A percentile compares a stretch with the other conserved stretches of the same genome.
These are phyloP conservation scores for Megalurothrips usitatus DNA, from an alignment of 2,888 invertebrate genomes.

Conservation along the genomic window DNA sequence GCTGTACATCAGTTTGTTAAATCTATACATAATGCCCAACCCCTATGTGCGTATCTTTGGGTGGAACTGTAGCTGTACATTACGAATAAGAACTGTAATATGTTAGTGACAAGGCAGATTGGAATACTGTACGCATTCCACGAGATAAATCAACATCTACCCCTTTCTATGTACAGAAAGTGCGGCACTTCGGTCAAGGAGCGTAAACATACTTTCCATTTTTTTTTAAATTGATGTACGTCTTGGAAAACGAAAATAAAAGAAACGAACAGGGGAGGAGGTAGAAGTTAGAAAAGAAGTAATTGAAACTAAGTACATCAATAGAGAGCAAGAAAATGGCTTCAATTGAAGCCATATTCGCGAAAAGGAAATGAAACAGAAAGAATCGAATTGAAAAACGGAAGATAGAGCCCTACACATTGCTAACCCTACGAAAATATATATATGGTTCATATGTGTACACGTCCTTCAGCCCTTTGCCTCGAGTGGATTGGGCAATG, in stretches of 20 bases:
- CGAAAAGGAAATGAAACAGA: too few relatives aligned
- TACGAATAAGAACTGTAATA: constrained; percentile 13
- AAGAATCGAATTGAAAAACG: too few relatives aligned
- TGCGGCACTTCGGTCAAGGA: constrained; percentile 40
- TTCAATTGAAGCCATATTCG: too few relatives aligned
- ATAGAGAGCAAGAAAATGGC: too few relatives aligned
- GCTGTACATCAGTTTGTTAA: constrained; percentile 43
- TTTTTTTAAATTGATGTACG: not conserved
- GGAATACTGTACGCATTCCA: constrained; percentile 61
- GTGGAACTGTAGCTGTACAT: constrained; percentile 28
- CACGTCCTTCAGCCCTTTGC: not conserved
- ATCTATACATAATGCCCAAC: constrained; percentile 41
- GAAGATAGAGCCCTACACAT: too few relatives aligned
- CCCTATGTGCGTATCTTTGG: not conserved
- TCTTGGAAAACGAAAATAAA: too few relatives aligned
- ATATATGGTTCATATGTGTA: constrained; percentile 1
- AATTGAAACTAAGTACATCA: too few relatives aligned
- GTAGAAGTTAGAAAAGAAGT: too few relatives aligned
- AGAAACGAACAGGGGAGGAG: too few relatives aligned
- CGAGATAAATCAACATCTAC: constrained; percentile 41
- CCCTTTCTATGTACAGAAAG: constrained; percentile 30
- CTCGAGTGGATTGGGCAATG: not conserved
- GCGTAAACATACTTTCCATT: constrained; percentile 29
- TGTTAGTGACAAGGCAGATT: constrained; percentile 53
- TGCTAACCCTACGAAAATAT: not conserved